Evolutionary conservation across 2,113 vertebrate genomes (phyloP), one percentile per base, ranked within the genome.

Genomic region (Turdus rufiventris): DNA sequence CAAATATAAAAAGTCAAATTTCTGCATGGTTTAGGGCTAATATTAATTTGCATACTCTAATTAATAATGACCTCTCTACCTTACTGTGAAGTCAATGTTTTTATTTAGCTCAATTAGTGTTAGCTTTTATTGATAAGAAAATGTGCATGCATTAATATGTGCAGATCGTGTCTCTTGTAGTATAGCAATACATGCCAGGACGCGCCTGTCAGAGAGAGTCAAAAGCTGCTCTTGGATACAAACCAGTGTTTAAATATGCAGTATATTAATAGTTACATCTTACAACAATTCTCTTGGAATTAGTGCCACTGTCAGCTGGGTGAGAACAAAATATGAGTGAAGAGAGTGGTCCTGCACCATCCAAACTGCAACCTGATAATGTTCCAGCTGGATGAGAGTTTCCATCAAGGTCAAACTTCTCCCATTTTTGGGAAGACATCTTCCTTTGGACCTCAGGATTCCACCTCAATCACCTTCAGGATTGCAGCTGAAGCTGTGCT

Each of bases 191-290:
- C 25, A 42, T 68, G 77, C 73, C 91, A 90, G 34, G 50, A 70
- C 5, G 1, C 56, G 61, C 45, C 54, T 89, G 65, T 91, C 86
- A 88, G 65, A 78, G 72, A 43, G 14, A 83, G 48, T 61, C 78
- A 91, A 81, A 94, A 83, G 33, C 57, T 82, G 70, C 29, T 85
- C 43, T 93, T 88, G 76, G 76, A 89, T 57, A 45, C 70, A 78
- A 89, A 82, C 63, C 54, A 82, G 57, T 76, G 31, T 82, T 91
- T 88, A 92, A 94, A 92, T 93, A 60, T 38, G 75, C 51, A 82
- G 8, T 36, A 4, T 76, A 82, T 91, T 92, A 92, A 92, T 95
- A 93, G 58, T 63, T 71, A 42, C 48, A 87, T 91, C 68, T 77
- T 73, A 71, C 66, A 93, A 83, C 42, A 77, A 25, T 79, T 85